Evolutionary conservation across 2,113 vertebrate genomes (phyloP).

Genomic region (Gnathonemus longibarbis): DNA sequence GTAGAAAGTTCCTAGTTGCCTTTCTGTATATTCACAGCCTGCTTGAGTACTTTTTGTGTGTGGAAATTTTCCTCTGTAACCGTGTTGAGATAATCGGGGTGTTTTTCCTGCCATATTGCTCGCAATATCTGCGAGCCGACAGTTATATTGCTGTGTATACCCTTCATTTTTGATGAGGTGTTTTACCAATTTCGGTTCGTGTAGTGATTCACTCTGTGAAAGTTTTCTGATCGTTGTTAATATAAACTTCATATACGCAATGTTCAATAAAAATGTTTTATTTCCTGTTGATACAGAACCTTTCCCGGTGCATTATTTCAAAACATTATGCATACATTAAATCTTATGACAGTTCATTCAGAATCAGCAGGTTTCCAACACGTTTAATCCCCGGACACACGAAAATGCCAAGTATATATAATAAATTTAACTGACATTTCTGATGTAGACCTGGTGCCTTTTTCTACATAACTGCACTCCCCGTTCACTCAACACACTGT

Average conservation of each 20-base stretch:
- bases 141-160: conserved; percentile 91
- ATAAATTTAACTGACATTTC: neutral
- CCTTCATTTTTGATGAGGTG: conserved; percentile 97
- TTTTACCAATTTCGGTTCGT: conserved; percentile 91
- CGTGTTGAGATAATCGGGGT: conserved; percentile 91
- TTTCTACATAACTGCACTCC: neutral
- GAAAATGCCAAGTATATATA: neutral
- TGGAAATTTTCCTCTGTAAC: conserved; percentile 89
- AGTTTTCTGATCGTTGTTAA: conserved; percentile 96
- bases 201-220: conserved; percentile 97
- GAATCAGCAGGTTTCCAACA: neutral
- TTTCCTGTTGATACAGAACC: conserved; percentile 91
- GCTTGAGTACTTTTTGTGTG: conserved; percentile 97
- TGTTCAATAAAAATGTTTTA: conserved; percentile 99
- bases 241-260: conserved; percentile 94
- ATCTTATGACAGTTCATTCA: neutral
- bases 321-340: neutral
- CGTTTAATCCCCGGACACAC: neutral
- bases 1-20: conserved; percentile 99
- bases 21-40: conserved; percentile 99
- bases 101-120: conserved; percentile 91
- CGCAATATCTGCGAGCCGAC: conserved; percentile 73
- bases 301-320: conserved; percentile 20
- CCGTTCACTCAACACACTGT: neutral
- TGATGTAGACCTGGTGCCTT: neutral